These are phyloP conservation scores for Hippopotamus amphibius DNA, from an alignment of 2,113 vertebrate genomes.

Conservation along the genomic window DNA sequence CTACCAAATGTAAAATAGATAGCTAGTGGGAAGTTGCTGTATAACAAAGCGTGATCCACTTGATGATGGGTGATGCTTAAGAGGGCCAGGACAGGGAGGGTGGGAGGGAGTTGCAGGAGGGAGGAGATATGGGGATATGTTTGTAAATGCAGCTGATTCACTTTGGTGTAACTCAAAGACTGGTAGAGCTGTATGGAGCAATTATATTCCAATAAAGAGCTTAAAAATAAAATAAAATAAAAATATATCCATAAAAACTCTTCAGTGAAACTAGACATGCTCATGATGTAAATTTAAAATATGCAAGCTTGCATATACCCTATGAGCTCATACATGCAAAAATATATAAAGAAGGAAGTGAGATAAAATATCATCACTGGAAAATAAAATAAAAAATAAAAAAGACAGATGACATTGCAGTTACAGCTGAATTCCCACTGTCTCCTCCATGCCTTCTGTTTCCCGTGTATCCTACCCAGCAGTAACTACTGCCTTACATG, in stretches of 20 bases:
- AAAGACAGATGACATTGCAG: not conserved
- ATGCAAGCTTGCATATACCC: not conserved
- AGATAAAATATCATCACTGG: not conserved
- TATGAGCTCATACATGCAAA: not conserved
- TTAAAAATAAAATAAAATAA: not conserved
- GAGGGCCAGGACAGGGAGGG: too few relatives aligned
- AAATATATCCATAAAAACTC: not conserved
- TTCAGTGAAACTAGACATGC: not conserved
- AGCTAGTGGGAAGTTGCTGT: too few relatives aligned
- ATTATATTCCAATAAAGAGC: too few relatives aligned
- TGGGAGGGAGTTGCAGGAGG: too few relatives aligned
- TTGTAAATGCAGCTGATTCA: too few relatives aligned
- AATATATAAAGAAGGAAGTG: not conserved
- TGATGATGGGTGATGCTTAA: too few relatives aligned
- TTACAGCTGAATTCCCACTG: not conserved
- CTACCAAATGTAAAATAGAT: too few relatives aligned
- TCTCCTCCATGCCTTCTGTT: not conserved
- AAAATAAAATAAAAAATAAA: too few relatives aligned
- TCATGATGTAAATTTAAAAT: conserved; percentile 29
- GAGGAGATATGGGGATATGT: too few relatives aligned
- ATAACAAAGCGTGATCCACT: too few relatives aligned
- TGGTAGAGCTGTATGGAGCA: too few relatives aligned
- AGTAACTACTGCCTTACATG: not conserved
- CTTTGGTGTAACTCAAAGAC: too few relatives aligned
- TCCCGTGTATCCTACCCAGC: not conserved